Conservation (phyloP, 2,113 vertebrate genomes). For the Tragelaphus imberbis region DNA sequence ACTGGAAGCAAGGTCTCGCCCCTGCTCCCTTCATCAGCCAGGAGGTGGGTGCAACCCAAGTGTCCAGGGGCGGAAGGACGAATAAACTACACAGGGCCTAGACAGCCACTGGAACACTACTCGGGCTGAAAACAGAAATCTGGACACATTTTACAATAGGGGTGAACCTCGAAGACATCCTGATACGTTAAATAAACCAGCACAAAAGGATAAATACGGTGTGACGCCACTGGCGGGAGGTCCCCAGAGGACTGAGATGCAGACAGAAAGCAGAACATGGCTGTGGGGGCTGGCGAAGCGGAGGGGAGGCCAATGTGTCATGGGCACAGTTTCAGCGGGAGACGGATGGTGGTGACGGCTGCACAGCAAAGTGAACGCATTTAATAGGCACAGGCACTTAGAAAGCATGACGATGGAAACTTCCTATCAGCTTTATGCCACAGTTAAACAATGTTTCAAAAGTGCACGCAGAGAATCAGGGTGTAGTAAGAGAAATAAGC, state of each 20-base stretch:
- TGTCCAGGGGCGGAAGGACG: rapidly evolving
- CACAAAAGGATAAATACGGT: background rate
- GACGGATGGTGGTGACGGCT: rapidly evolving
- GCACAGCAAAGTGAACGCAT: rapidly evolving
- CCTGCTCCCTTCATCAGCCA: background rate
- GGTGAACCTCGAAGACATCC: background rate
- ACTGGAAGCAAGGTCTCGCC: background rate
- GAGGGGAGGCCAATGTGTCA: rapidly evolving
- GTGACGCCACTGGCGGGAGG: rapidly evolving
- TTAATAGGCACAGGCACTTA: background rate
- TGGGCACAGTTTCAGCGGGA: background rate
- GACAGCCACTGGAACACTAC: background rate
- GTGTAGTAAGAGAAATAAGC: background rate
- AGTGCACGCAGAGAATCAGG: background rate
- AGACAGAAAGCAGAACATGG: background rate
- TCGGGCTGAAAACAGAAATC: background rate
- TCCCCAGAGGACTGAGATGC: background rate
- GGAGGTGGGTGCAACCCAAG: background rate
- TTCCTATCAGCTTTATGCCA: background rate
- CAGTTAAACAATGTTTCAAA: rapidly evolving
- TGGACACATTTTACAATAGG: rapidly evolving
- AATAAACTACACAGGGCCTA: background rate
- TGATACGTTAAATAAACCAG: background rate
- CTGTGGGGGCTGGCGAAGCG: rapidly evolving
- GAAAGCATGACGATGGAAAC: background rate